Percentiles rank a stretch among this genome's conserved stretches.
Conservation (phyloP, 2,113 vertebrate genomes). For the Cryptotis parvus region DNA sequence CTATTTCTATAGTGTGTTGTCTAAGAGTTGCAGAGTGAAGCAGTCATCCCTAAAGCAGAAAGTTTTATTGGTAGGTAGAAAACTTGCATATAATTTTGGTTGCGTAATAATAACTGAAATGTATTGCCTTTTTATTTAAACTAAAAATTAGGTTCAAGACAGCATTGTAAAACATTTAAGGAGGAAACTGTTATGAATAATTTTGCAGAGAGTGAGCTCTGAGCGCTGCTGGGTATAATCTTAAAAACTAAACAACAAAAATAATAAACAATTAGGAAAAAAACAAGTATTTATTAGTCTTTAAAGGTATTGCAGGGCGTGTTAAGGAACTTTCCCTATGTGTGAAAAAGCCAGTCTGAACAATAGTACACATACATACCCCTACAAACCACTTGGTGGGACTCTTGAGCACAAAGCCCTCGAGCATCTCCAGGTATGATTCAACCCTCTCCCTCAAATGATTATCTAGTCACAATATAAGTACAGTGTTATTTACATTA, state of each 20-base stretch:
- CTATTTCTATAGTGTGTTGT: background rate
- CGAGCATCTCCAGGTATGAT: background rate
- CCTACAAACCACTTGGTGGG: too few relatives aligned
- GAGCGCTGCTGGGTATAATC: too few relatives aligned
- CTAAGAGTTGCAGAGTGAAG: background rate
- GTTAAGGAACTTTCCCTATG: too few relatives aligned
- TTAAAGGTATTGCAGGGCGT: too few relatives aligned
- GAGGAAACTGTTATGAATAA: conserved; percentile 21
- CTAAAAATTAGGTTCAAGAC: conserved; percentile 29
- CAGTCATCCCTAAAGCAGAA: background rate
- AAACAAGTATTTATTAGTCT: too few relatives aligned
- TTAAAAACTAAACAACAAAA: too few relatives aligned
- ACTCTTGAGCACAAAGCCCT: background rate
- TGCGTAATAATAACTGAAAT: conserved; percentile 1
- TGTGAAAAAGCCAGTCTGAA: too few relatives aligned
- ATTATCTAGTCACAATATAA: background rate
- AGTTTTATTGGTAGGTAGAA: background rate
- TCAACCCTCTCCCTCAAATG: background rate
- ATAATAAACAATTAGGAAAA: too few relatives aligned
- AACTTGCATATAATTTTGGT: background rate
- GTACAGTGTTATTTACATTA: conserved; percentile 18
- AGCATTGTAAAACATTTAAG: conserved; percentile 9
- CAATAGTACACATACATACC: too few relatives aligned
- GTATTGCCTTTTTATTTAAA: background rate
- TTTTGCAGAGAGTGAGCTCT: background rate